Evolutionary conservation across 1,140 invertebrate genomes (phyloP).

Genomic region (Drosophila busckii): DNA sequence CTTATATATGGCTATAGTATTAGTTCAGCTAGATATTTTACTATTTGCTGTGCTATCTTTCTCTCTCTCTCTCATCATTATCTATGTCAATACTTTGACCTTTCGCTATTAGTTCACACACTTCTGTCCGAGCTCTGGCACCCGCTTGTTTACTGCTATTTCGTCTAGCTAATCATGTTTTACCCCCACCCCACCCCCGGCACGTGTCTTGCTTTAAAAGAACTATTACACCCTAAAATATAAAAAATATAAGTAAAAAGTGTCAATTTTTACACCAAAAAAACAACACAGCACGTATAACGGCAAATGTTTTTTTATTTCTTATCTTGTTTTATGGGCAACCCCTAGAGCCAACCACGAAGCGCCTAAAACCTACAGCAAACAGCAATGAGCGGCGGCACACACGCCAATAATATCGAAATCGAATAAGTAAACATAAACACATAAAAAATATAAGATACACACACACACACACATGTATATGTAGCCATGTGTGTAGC

Average conservation of each 20-base stretch:
- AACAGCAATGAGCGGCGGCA: conserved; percentile 38
- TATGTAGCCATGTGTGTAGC: conserved; percentile 2
- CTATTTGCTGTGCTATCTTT: too few species aligned
- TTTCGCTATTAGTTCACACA: too few species aligned
- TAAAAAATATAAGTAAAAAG: conserved; percentile 11
- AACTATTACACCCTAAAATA: conserved; percentile 26
- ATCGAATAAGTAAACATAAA: conserved; percentile 68
- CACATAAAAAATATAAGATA: conserved; percentile 51
- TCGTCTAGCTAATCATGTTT: too few species aligned
- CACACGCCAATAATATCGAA: conserved; percentile 64
- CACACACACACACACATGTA: conserved; percentile 11
- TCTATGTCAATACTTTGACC: too few species aligned
- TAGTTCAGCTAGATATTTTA: too few species aligned
- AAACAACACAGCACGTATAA: conserved; percentile 2
- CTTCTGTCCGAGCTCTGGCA: too few species aligned
- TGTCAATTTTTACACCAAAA: conserved; percentile 49
- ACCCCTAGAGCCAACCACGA: conserved; percentile 10
- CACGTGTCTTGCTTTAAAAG: conserved; percentile 65
- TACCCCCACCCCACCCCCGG: too few species aligned
- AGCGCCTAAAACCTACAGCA: conserved; percentile 41
- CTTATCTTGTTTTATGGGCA: conserved; percentile 47
- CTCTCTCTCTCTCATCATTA: too few species aligned
- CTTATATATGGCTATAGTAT: too few species aligned
- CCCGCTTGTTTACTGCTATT: too few species aligned
- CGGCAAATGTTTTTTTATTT: conserved; percentile 20